Evolutionary conservation across 2,888 invertebrate genomes (phyloP).

Genomic region (Epirrhoe alternata): DNA sequence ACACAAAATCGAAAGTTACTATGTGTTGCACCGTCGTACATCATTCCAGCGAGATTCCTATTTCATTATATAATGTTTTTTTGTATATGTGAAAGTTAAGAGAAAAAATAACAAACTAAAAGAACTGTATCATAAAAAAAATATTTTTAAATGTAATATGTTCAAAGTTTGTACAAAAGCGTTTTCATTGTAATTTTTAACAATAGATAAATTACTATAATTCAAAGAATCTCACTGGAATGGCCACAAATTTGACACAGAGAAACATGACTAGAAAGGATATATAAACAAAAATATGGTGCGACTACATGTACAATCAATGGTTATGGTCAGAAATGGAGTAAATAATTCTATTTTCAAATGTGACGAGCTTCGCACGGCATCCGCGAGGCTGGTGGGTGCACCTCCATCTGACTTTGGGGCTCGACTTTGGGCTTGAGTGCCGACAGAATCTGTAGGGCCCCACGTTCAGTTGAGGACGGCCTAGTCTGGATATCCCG

Average conservation of each 20-base stretch:
- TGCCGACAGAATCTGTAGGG: slow-evolving; percentile 44
- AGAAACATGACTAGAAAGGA: slow-evolving; percentile 1
- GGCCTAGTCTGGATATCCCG: slow-evolving; percentile 45
- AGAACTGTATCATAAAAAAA: background rate
- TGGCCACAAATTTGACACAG: slow-evolving; percentile 12
- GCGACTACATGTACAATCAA: slow-evolving; percentile 44
- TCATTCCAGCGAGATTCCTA: slow-evolving; percentile 28
- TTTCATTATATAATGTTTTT: background rate
- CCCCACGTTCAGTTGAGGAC: slow-evolving; percentile 47
- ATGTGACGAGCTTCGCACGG: slow-evolving; percentile 48
- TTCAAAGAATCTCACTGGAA: slow-evolving; percentile 38
- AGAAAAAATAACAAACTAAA: background rate
- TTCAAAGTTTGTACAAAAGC: background rate
- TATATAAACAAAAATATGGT: slow-evolving; percentile 32
- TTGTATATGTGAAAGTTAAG: background rate
- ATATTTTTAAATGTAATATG: background rate
- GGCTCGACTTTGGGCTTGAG: slow-evolving; percentile 19
- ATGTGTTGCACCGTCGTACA: background rate
- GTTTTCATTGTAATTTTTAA: background rate
- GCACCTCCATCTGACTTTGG: slow-evolving; percentile 49
- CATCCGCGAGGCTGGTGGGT: slow-evolving; percentile 49
- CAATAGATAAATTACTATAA: background rate
- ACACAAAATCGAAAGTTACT: slow-evolving; percentile 20
- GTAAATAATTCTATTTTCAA: slow-evolving; percentile 40
- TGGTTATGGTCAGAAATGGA: slow-evolving; percentile 48